These are phyloP conservation scores for Rhodeus uyekii DNA, from an alignment of 2,797 vertebrate genomes.

Conservation along the genomic window DNA sequence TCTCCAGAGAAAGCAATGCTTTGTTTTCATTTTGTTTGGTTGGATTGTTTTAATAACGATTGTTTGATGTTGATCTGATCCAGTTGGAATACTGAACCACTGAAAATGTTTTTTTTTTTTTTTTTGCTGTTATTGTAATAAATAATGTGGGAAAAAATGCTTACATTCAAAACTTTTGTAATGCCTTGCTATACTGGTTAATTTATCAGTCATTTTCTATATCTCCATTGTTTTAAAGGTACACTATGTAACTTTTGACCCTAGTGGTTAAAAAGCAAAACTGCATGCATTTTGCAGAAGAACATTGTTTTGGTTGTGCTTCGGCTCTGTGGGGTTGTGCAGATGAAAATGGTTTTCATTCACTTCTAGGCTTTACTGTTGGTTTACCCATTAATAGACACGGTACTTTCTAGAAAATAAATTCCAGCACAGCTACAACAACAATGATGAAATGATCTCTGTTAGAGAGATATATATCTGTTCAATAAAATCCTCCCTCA, in stretches of 20 bases:
- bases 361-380: too few relatives aligned
- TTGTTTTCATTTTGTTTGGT: conserved; percentile 13
- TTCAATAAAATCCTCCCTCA: too few relatives aligned
- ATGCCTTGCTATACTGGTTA: too few relatives aligned
- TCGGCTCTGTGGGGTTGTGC: neutral
- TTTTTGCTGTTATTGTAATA: neutral
- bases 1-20: neutral
- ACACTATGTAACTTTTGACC: too few relatives aligned
- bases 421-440: too few relatives aligned
- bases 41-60: conserved; percentile 24
- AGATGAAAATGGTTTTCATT: neutral
- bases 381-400: too few relatives aligned
- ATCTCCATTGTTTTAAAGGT: neutral
- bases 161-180: neutral
- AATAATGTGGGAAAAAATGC: conserved; percentile 3
- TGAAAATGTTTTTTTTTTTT: neutral
- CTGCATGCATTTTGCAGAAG: neutral
- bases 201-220: neutral
- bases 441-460: too few relatives aligned
- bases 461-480: too few relatives aligned
- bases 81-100: neutral
- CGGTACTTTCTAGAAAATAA: too few relatives aligned
- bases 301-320: neutral
- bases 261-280: neutral
- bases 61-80: neutral